Evolutionary conservation across 2,888 invertebrate genomes (phyloP).

Genomic region (Podabrus alpinus): DNA sequence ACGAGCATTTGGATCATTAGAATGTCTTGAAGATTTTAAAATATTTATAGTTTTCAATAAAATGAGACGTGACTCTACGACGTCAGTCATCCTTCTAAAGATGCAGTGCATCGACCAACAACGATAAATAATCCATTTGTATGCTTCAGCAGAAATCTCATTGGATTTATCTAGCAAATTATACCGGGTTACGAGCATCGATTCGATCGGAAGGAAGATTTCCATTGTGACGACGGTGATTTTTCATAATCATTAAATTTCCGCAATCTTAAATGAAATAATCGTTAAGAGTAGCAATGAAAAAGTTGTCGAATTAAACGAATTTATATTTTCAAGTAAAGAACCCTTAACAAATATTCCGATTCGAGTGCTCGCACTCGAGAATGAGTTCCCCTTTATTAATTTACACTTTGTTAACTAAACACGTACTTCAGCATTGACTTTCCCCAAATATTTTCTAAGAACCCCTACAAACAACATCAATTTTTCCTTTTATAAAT

Average conservation of each 20-base stretch:
- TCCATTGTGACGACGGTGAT: not conserved
- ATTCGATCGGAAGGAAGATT: not conserved
- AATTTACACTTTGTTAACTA: constrained; percentile 24
- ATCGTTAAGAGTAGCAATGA: not conserved
- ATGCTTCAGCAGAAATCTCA: not conserved
- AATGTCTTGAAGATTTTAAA: not conserved
- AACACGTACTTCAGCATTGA: constrained; percentile 3
- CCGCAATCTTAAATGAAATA: not conserved
- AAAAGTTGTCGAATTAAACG: not conserved
- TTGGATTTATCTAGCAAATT: not conserved
- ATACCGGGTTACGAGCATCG: not conserved
- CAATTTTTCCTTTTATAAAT: not conserved
- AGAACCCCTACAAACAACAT: not conserved
- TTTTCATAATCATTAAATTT: not conserved
- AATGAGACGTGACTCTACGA: no score
- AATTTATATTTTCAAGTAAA: not conserved
- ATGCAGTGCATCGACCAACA: not conserved
- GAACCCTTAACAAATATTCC: constrained; percentile 17
- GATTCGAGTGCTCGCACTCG: constrained; percentile 1
- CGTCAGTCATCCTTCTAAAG: not conserved
- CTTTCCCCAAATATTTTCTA: not conserved
- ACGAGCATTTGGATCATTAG: not conserved
- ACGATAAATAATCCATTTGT: not conserved
- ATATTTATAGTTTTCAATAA: not conserved
- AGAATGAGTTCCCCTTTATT: constrained; percentile 6